Evolutionary conservation across 2,113 vertebrate genomes (phyloP).

Genomic region (Myotis lucifugus): DNA sequence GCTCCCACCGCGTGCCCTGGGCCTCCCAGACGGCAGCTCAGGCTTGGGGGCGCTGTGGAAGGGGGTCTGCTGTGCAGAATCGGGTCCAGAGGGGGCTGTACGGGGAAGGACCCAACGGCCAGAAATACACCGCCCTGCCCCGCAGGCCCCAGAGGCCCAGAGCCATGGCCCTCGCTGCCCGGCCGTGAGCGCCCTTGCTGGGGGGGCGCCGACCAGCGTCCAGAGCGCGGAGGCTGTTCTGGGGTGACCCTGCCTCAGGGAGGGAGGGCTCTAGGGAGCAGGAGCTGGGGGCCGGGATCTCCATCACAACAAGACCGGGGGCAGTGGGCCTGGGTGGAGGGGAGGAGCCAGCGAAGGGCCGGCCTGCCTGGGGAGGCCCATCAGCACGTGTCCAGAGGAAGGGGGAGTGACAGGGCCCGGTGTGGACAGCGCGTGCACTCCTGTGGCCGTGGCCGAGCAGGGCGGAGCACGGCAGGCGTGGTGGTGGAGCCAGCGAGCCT

Average conservation of each 20-base stretch:
- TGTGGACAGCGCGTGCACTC: rapidly evolving
- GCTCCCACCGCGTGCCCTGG: too few species aligned
- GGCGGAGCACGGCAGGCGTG: background rate
- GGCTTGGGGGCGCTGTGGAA: background rate
- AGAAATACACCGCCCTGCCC: background rate
- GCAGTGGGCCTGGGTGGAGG: background rate
- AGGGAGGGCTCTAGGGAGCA: background rate
- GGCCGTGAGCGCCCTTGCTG: too few species aligned
- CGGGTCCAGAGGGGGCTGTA: too few species aligned
- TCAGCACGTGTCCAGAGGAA: background rate
- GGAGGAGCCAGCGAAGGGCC: too few species aligned
- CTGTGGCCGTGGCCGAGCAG: rapidly evolving
- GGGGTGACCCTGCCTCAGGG: background rate
- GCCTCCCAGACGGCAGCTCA: background rate
- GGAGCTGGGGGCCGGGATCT: background rate
- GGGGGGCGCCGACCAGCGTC: rapidly evolving
- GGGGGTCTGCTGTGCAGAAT: background rate
- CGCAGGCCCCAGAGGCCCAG: background rate
- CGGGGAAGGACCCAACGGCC: background rate
- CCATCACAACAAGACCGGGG: background rate
- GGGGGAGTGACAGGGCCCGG: background rate
- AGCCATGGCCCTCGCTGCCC: too few species aligned
- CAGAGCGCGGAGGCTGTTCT: background rate
- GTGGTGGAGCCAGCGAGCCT: background rate
- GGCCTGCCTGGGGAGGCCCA: background rate